A percentile compares a stretch with the other conserved stretches of the same genome.
Conservation (phyloP, 2,113 vertebrate species). For the Nansenia antarctica region DNA sequence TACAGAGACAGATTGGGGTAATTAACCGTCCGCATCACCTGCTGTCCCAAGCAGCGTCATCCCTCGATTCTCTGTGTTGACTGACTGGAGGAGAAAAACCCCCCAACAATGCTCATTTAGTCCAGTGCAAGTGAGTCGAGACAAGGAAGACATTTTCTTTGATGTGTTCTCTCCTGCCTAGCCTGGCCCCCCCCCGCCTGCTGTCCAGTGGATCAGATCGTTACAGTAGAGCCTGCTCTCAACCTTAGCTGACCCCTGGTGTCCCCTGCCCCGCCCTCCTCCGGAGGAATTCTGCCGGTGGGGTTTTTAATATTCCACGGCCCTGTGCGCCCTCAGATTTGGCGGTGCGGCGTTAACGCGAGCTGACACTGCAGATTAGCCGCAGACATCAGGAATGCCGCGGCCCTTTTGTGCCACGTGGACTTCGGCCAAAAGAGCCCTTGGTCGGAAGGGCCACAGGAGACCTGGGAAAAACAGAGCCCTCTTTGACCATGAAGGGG, state of each 20-base stretch:
- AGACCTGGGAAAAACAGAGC: constrained; percentile 84
- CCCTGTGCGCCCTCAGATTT: constrained; percentile 93
- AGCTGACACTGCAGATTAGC: constrained; percentile 99
- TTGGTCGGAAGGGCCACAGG: constrained; percentile 82
- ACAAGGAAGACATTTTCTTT: constrained; percentile 61
- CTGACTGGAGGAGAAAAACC: constrained; percentile 58
- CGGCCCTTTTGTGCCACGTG: constrained; percentile 93
- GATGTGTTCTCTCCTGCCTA: constrained; percentile 53
- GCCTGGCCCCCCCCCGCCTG: constrained; percentile 45
- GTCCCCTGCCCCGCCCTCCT: constrained; percentile 78
- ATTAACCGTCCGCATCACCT: no score
- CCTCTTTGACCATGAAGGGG: constrained; percentile 69
- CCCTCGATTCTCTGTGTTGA: constrained; percentile 48
- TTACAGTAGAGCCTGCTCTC: constrained; percentile 59
- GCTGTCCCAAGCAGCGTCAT: no score
- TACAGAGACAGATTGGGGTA: constrained; percentile 48
- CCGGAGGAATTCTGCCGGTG: constrained; percentile 93
- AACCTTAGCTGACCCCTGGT: constrained; percentile 71
- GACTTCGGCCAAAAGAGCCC: constrained; percentile 91
- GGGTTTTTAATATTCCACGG: constrained; percentile 95
- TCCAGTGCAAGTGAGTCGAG: constrained; percentile 60
- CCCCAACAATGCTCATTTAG: constrained; percentile 57
- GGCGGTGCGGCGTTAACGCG: constrained; percentile 96
- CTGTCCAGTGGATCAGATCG: constrained; percentile 54
- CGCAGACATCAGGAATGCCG: constrained; percentile 98